phyloP scores from a whole-genome alignment of 1,140 invertebrate genomes.

The Saxidomus purpurata region DNA sequence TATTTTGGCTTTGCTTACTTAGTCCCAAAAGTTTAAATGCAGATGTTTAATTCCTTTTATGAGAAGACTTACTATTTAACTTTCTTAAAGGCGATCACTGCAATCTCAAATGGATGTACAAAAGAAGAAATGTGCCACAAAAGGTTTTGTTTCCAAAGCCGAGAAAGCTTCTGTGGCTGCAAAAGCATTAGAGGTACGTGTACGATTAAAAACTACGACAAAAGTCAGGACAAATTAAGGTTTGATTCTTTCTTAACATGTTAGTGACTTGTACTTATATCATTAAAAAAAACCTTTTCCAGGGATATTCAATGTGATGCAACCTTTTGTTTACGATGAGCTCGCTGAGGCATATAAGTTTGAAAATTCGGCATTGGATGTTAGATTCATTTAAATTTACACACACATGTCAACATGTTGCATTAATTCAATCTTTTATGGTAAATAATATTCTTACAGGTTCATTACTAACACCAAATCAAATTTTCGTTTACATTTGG shows the following conservation, averaged over 20 bases:
- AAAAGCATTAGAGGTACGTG: conserved; percentile 80
- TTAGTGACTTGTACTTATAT: not conserved
- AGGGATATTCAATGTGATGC: too few species aligned
- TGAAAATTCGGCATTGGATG: too few species aligned
- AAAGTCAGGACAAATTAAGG: not conserved
- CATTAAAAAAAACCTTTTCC: too few species aligned
- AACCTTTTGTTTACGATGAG: too few species aligned
- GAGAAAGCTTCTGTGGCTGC: conserved; percentile 78
- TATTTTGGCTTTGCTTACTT: too few species aligned
- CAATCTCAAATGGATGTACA: conserved; percentile 83
- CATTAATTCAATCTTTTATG: too few species aligned
- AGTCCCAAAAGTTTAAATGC: not conserved
- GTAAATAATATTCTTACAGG: too few species aligned
- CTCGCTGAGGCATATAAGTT: too few species aligned
- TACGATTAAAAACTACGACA: not conserved
- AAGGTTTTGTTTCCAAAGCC: conserved; percentile 57
- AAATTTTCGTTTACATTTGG: too few species aligned
- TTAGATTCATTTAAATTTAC: too few species aligned
- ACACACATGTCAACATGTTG: too few species aligned
- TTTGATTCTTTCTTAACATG: not conserved
- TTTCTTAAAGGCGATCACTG: conserved; percentile 80
- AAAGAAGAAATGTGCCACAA: conserved; percentile 82
- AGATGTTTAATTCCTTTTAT: not conserved
- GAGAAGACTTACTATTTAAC: not conserved
- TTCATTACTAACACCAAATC: too few species aligned